phyloP scores from a whole-genome alignment of 1,140 invertebrate species.

The Orchesella cincta region DNA sequence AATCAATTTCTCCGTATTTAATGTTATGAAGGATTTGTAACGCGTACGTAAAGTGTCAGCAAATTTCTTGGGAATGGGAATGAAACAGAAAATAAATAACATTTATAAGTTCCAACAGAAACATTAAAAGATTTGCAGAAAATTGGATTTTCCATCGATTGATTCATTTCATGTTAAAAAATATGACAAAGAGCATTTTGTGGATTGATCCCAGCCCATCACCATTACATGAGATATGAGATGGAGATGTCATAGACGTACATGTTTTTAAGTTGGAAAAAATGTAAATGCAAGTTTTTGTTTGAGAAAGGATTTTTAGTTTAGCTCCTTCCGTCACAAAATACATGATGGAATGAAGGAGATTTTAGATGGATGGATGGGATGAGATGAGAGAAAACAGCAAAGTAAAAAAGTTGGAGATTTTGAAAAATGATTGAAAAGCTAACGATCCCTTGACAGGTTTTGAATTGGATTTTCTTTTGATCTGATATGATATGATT shows the following conservation, averaged over 20 bases:
- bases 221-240: not conserved
- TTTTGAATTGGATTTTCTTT: constrained; percentile 17
- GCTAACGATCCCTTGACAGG: constrained; percentile 14
- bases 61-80: too few species aligned
- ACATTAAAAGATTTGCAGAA: constrained; percentile 16
- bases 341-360: not conserved
- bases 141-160: not conserved
- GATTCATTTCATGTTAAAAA: not conserved
- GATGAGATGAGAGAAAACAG: not conserved
- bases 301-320: not conserved
- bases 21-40: not conserved
- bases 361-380: not conserved
- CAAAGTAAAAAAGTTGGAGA: not conserved
- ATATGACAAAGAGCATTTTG: not conserved
- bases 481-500: not conserved
- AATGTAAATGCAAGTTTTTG: not conserved
- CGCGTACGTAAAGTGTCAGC: too few species aligned
- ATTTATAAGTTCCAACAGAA: too few species aligned
- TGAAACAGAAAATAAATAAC: too few species aligned
- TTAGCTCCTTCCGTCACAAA: not conserved
- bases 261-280: not conserved
- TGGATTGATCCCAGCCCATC: not conserved
- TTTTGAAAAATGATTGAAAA: constrained; percentile 20
- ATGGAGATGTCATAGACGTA: not conserved
- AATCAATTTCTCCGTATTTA: too few species aligned